Evolutionary conservation across 2,888 invertebrate genomes (phyloP).

Genomic region (Rapana venosa): DNA sequence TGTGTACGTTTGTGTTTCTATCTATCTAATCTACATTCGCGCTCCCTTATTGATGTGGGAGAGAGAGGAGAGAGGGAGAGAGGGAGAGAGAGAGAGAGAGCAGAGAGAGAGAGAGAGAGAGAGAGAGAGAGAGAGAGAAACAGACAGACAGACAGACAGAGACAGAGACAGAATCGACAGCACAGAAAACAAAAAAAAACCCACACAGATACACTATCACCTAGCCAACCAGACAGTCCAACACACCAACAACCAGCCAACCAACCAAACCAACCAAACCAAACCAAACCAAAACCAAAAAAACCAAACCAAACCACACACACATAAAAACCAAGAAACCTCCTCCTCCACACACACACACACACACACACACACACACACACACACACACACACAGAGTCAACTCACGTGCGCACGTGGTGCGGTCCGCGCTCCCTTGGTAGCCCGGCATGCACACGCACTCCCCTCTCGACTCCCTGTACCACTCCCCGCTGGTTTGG

Average conservation of each 20-base stretch:
- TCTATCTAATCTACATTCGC: background rate
- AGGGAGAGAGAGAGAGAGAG: background rate
- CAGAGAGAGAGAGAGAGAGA: background rate
- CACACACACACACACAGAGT: too few relatives aligned
- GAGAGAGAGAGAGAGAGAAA: background rate
- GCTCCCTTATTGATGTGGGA: background rate
- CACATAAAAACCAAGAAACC: too few relatives aligned
- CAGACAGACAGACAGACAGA: background rate
- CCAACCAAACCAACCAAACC: too few relatives aligned
- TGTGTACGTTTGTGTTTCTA: background rate
- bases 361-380: too few relatives aligned
- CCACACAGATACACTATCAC: too few relatives aligned
- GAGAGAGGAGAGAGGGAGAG: background rate
- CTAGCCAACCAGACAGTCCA: too few relatives aligned
- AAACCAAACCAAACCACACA: too few relatives aligned
- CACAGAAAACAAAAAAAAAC: too few relatives aligned
- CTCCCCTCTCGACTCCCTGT: slow-evolving; percentile 89
- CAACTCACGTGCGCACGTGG: slow-evolving; percentile 50
- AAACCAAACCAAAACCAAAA: too few relatives aligned
- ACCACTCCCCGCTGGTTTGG: slow-evolving; percentile 97
- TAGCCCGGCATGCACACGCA: slow-evolving; percentile 96
- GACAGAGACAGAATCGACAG: too few relatives aligned
- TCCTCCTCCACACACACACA: too few relatives aligned
- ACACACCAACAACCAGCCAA: too few relatives aligned
- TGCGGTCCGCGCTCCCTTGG: slow-evolving; percentile 83